A percentile compares a stretch with the other conserved stretches of the same genome.
Conservation (phyloP, 2,113 vertebrate species). For the Eleginops maclovinus region DNA sequence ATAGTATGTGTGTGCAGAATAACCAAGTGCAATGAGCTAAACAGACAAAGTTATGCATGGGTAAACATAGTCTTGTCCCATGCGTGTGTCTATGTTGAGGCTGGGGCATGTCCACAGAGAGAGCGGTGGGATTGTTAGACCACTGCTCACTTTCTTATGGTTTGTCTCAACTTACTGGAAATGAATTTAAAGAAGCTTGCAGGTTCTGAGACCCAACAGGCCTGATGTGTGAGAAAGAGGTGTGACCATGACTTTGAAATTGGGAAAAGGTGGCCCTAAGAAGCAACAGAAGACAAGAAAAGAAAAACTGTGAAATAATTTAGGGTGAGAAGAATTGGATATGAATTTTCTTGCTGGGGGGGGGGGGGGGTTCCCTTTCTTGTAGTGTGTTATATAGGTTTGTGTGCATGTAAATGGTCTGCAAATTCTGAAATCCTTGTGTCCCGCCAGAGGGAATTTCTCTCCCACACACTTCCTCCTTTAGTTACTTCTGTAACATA, state of each 20-base stretch:
- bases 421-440: too few relatives aligned
- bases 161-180: neutral
- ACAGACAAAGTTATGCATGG: constrained; percentile 37
- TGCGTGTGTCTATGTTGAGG: neutral
- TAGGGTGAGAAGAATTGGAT: too few relatives aligned
- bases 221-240: neutral
- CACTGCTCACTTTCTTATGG: neutral
- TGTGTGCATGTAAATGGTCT: too few relatives aligned
- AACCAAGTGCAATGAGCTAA: constrained; percentile 40
- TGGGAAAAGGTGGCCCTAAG: neutral
- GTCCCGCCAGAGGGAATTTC: too few relatives aligned
- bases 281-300: neutral
- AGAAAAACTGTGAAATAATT: neutral
- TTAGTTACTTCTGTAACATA: too few relatives aligned
- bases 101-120: neutral
- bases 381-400: too few relatives aligned
- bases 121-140: constrained; percentile 2
- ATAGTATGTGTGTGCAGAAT: constrained; percentile 42
- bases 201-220: neutral
- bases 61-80: constrained; percentile 12
- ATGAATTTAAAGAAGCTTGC: neutral
- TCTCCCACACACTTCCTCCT: too few relatives aligned
- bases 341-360: too few relatives aligned
- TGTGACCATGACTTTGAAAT: neutral
- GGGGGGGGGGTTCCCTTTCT: too few relatives aligned